phyloP scores from a whole-genome alignment of 2,888 invertebrate genomes.

The Epistrophe grossulariae region DNA sequence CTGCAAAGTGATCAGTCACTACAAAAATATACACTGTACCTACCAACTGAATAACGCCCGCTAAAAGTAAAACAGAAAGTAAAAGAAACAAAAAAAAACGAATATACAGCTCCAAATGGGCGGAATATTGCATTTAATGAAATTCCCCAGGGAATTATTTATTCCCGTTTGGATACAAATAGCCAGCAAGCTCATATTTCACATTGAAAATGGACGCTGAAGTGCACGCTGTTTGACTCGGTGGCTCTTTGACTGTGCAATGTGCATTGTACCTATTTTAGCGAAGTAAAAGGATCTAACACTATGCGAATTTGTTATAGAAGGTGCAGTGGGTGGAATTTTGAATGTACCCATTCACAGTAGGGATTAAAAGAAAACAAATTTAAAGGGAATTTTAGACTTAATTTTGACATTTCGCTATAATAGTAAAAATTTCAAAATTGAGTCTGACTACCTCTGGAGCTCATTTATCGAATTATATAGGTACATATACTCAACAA shows the following conservation, averaged over 20 bases:
- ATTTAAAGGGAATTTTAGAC: too few species aligned
- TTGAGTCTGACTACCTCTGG: too few species aligned
- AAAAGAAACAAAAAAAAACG: slow-evolving; percentile 5
- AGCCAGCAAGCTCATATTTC: slow-evolving; percentile 63
- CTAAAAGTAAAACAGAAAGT: slow-evolving; percentile 1
- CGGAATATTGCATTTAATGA: slow-evolving; percentile 72
- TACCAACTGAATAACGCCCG: slow-evolving; percentile 29
- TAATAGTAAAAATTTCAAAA: too few species aligned
- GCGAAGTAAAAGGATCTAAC: slow-evolving; percentile 14
- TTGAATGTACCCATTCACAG: neutral
- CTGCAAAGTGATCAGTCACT: slow-evolving; percentile 48
- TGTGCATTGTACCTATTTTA: slow-evolving; percentile 20
- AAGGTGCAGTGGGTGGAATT: neutral
- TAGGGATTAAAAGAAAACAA: slow-evolving; percentile 5
- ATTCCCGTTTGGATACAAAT: slow-evolving; percentile 68
- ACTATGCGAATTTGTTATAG: neutral
- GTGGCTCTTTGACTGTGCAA: slow-evolving; percentile 28
- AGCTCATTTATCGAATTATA: too few species aligned
- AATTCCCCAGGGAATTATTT: slow-evolving; percentile 69
- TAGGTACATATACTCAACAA: too few species aligned
- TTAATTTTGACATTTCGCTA: too few species aligned
- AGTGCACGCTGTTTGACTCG: slow-evolving; percentile 36
- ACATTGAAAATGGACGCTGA: slow-evolving; percentile 49
- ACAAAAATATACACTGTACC: neutral
- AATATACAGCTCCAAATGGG: slow-evolving; percentile 37